phyloP scores from a whole-genome alignment of 2,888 invertebrate species.

The Ptilodon capucinus region DNA sequence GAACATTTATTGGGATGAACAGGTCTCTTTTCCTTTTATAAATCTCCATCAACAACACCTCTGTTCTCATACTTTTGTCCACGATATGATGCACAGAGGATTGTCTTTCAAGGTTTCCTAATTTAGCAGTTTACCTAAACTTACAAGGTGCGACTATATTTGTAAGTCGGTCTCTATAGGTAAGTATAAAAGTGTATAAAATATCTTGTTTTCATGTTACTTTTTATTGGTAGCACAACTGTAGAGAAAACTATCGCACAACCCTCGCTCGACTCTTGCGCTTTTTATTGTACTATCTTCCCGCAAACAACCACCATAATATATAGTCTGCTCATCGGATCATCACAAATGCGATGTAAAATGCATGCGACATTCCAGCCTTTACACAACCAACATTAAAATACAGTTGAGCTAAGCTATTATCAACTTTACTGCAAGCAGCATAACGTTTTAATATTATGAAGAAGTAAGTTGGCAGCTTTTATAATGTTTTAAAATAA shows the following conservation, averaged over 20 bases:
- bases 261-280: conserved; percentile 7
- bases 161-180: too few species aligned
- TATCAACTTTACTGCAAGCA: conserved; percentile 4
- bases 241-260: background rate
- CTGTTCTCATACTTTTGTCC: too few species aligned
- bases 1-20: too few species aligned
- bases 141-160: too few species aligned
- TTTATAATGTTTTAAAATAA: background rate
- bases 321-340: conserved; percentile 53
- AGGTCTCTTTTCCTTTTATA: too few species aligned
- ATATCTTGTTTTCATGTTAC: too few species aligned
- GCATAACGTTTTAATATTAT: background rate
- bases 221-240: too few species aligned
- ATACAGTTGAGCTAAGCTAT: conserved; percentile 4
- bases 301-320: conserved; percentile 50
- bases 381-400: conserved; percentile 28
- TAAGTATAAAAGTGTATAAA: too few species aligned
- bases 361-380: conserved; percentile 52
- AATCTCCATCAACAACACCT: too few species aligned
- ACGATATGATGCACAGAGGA: too few species aligned
- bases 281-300: conserved; percentile 21
- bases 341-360: conserved; percentile 57
- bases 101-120: too few species aligned
- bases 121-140: too few species aligned
- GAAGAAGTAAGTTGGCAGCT: background rate